Conservation (phyloP, 1,140 invertebrate genomes). For the Harpegnathos saltator region DNA sequence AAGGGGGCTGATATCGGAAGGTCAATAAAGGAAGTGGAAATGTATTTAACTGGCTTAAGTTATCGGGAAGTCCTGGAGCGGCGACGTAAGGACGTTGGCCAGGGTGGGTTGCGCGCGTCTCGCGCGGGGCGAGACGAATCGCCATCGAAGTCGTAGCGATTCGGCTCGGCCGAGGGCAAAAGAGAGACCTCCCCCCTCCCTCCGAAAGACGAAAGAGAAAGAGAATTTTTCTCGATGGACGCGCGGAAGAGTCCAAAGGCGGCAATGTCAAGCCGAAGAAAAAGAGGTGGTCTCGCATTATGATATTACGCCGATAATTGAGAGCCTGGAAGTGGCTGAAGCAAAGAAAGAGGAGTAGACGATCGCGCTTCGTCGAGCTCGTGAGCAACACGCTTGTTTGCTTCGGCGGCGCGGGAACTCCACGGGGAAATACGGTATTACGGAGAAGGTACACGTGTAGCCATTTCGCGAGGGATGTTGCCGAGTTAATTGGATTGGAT, state of each 20-base stretch:
- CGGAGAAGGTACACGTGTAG: neutral
- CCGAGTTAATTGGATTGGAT: constrained; percentile 12
- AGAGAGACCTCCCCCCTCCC: too few species aligned
- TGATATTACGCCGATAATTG: too few species aligned
- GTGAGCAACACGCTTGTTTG: neutral
- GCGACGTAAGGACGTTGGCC: neutral
- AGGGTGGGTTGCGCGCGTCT: neutral
- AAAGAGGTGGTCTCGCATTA: too few species aligned
- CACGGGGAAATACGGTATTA: constrained; percentile 28
- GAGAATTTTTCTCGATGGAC: too few species aligned
- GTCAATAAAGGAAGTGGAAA: constrained; percentile 61
- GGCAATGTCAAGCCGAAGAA: too few species aligned
- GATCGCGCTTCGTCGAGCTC: too few species aligned
- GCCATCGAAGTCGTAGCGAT: neutral
- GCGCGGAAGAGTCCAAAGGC: too few species aligned
- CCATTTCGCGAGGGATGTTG: neutral
- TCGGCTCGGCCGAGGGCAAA: neutral
- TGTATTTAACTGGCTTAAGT: constrained; percentile 53
- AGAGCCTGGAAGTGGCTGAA: too few species aligned
- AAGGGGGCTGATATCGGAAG: constrained; percentile 44
- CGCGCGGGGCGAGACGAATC: neutral
- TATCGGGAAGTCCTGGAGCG: constrained; percentile 37
- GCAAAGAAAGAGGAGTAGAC: too few species aligned
- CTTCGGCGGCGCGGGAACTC: neutral
- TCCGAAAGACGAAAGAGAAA: too few species aligned